Evolutionary conservation across 2,113 vertebrate genomes (phyloP), one percentile per base, ranked within the genome.

Genomic region (Eolophus roseicapilla): DNA sequence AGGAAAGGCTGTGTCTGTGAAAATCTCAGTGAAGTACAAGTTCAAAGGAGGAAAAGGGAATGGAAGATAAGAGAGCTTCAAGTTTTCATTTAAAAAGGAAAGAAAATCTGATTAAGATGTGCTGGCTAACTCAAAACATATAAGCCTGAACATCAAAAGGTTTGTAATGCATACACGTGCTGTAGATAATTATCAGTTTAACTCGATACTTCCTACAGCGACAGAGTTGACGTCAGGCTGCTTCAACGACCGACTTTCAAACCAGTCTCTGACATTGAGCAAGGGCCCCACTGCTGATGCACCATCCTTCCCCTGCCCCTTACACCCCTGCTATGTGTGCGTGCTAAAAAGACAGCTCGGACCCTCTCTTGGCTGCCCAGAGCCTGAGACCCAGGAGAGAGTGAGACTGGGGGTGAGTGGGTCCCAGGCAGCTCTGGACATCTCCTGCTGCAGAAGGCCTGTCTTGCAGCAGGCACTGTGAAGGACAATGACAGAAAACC

Each of bases 161-260:
- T 85, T 86, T 1, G 1, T 71, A 93, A 94, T 75, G 93, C 37
- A 1, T 96, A 81, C 96, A 96, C 73, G 67, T 96, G 94, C 96
- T 89, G 87, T 33, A 95, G 97, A 97, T 97, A 96, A 96, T 95
- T 81, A 97, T 97, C 97, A 95, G 93, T 94, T 96, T 94, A 96
- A 96, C 95, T 68, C 11, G 47, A 96, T 95, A 92, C 92, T 97
- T 96, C 97, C 94, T 88, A 75, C 81, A 88, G 96, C 11, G n/a
- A 93, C 94, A 94, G 92, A 70, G n/a, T 68, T 97, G 96, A 96
- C 82, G 87, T 95, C 95, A 96, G 90, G 82, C 62, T 0, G 25
- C 80, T 78, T 89, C 65, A 25, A 76, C 5, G 12, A 65, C 82
- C 7, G 47, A 75, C 69, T 97, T 89, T 82, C 86, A 44, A 62